A percentile compares a stretch with the other conserved stretches of the same genome.
Evolutionary conservation across 2,888 invertebrate genomes (phyloP).

Genomic region (Ethmia dodecea): DNA sequence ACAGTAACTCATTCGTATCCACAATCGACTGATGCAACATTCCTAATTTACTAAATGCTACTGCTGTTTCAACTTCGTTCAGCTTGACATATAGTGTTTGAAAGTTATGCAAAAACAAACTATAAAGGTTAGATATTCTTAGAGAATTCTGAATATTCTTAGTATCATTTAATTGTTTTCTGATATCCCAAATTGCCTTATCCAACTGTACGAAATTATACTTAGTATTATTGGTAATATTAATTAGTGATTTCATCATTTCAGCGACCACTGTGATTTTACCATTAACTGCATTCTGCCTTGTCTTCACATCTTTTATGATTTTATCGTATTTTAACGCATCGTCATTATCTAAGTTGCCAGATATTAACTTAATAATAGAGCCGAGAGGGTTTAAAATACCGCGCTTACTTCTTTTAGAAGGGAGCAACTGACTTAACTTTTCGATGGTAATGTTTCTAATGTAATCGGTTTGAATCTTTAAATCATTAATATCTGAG

Average conservation of each 20-base stretch:
- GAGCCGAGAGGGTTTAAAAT: too few relatives aligned
- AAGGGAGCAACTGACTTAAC: too few relatives aligned
- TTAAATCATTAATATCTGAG: not conserved
- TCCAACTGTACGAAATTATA: not conserved
- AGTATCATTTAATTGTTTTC: too few relatives aligned
- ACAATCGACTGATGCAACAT: slow-evolving; percentile 8
- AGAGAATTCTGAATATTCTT: too few relatives aligned
- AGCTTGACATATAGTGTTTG: not conserved
- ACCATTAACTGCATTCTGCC: not conserved
- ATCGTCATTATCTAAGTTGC: too few relatives aligned
- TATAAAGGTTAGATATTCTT: slow-evolving; percentile 1
- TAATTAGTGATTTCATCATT: not conserved
- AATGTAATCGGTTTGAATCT: not conserved
- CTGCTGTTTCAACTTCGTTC: slow-evolving; percentile 4
- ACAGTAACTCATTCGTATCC: slow-evolving; percentile 1
- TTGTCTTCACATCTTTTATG: not conserved
- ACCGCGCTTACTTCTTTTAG: too few relatives aligned
- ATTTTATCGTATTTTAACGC: too few relatives aligned
- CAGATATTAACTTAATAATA: too few relatives aligned
- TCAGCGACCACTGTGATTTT: slow-evolving; percentile 1
- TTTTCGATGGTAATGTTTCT: not conserved
- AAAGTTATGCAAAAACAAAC: slow-evolving; percentile 6
- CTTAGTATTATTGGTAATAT: not conserved
- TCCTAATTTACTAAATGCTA: slow-evolving; percentile 5
- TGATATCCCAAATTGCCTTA: too few relatives aligned